Evolutionary conservation across 2,113 vertebrate genomes (phyloP).

Genomic region (Dinomys branickii): DNA sequence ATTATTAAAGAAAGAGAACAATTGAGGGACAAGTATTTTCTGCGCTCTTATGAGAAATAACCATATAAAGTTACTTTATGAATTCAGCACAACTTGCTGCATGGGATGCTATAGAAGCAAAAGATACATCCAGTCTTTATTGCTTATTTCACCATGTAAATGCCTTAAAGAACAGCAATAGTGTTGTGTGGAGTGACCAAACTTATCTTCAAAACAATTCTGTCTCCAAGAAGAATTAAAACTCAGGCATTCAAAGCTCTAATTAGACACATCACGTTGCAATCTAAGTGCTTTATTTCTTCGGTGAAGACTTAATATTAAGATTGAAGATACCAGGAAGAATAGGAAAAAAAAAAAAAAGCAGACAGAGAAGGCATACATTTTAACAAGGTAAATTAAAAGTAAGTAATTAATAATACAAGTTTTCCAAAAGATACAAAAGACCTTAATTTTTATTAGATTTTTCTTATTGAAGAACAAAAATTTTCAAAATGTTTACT

Average conservation of each 20-base stretch:
- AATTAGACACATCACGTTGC: neutral
- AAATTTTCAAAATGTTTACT: constrained; percentile 21
- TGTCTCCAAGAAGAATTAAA: neutral
- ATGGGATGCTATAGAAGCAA: neutral
- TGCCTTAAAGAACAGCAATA: neutral
- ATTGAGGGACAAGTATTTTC: neutral
- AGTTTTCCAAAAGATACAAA: neutral
- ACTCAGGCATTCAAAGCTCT: neutral
- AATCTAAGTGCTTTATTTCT: neutral
- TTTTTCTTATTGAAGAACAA: constrained; percentile 8
- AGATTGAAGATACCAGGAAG: neutral
- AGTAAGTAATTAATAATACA: neutral
- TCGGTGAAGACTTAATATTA: neutral
- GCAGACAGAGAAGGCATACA: neutral
- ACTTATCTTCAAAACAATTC: neutral
- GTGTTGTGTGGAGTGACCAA: neutral
- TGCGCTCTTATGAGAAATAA: neutral
- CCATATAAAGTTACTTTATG: neutral
- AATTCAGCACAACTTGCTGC: neutral
- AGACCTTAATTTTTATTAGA: neutral
- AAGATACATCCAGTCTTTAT: neutral
- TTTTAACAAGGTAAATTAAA: neutral
- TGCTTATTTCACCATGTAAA: neutral
- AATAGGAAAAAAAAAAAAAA: neutral
- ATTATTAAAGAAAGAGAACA: neutral